These are phyloP conservation scores for Pyrocoelia pectoralis DNA, from an alignment of 2,888 invertebrate genomes.

Conservation along the genomic window DNA sequence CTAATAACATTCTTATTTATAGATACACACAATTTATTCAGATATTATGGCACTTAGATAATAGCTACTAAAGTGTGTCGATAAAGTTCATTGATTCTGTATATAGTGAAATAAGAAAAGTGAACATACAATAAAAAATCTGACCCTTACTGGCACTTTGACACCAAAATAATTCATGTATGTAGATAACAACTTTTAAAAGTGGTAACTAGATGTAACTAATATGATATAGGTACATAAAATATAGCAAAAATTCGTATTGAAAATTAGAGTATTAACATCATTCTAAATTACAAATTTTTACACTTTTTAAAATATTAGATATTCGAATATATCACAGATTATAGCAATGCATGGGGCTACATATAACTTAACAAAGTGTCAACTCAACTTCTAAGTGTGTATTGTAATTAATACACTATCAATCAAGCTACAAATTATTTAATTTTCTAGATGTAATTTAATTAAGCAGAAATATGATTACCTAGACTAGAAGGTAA, in stretches of 20 bases:
- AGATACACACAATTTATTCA: constrained; percentile 6
- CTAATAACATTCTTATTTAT: neutral
- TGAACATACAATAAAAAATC: constrained; percentile 5
- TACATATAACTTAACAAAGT: constrained; percentile 24
- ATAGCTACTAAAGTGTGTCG: constrained; percentile 4
- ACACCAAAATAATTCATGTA: constrained; percentile 3
- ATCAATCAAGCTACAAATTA: neutral
- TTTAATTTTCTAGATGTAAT: neutral
- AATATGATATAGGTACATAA: constrained; percentile 27
- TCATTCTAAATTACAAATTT: constrained; percentile 19
- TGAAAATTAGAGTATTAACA: constrained; percentile 28
- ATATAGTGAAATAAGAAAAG: too few species aligned
- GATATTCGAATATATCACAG: constrained; percentile 49
- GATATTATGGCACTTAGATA: constrained; percentile 4
- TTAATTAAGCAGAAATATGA: neutral
- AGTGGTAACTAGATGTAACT: constrained; percentile 45
- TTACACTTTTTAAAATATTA: constrained; percentile 21
- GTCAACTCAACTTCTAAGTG: neutral
- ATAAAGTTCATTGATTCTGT: too few species aligned
- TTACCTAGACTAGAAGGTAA: too few species aligned
- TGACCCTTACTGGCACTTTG: constrained; percentile 8
- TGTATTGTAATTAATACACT: neutral
- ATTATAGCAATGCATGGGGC: constrained; percentile 41
- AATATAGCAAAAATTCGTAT: constrained; percentile 8
- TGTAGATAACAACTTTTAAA: constrained; percentile 15